Evolutionary conservation across 2,113 vertebrate genomes (phyloP), one percentile per base, ranked within the genome.

Genomic region (Mus pahari): DNA sequence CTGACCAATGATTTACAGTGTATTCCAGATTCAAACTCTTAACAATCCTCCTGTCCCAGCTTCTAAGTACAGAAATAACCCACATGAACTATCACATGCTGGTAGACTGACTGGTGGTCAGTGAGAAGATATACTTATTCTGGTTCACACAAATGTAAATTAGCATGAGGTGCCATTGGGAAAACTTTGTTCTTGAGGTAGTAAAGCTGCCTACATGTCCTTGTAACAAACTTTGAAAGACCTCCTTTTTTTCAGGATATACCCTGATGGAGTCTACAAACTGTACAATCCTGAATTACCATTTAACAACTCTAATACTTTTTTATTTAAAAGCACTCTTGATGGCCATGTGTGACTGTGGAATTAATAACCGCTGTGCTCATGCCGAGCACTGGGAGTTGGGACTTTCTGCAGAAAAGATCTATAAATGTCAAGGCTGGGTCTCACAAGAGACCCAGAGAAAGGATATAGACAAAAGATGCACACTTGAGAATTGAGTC

Each of bases 321-420:
- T 58, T 36, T 84, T 71, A 58, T 39, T 92, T 87, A 48, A 31
- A 60, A 94, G 50, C 58, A 1, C 2, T 2, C 26, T 84, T 16
- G n/a, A 64, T 79, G 89, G 60, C 31, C 31, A 62, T 14, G 36
- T 14, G 50, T 55, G n/a, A 33, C 28, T 48, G 0, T 86, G 60
- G 45, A 81, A 39, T 93, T 93, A 82, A 93, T 89, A 48, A 74
- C 66, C 16, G 45, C 71, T 91, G 58, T 28, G 68, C 6, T 95
- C 39, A 28, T 58, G 58, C 39, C 1, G 22, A 90, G 17, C 20
- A 22, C 3, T 68, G 53, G 55, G 26, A 84, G 20, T 70, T 77
- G 94, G 4, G n/a, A 75, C 3, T 81, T 95, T 39, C 24, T 91
- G 90, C 36, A n/a, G 45, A 42, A 31, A 11, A 94, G 45, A 53